A percentile compares a stretch with the other conserved stretches of the same genome.
These are phyloP conservation scores for Erythrocercus mccallii DNA, from an alignment of 2,113 vertebrate genomes.

Conservation along the genomic window DNA sequence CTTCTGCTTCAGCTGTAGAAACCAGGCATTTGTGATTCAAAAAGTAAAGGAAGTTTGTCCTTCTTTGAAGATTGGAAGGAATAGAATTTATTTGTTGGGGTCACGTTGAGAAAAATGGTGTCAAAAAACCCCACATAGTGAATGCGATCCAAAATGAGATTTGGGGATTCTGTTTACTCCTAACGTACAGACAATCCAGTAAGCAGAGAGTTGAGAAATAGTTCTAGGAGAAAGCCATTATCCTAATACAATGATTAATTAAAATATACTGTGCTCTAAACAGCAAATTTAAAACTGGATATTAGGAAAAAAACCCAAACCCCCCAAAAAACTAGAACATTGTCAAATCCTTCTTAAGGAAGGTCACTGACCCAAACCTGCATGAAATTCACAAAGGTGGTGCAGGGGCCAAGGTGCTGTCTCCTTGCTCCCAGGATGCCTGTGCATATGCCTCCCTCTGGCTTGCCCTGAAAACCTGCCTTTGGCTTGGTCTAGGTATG, in stretches of 20 bases:
- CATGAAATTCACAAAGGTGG: background rate
- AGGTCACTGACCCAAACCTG: background rate
- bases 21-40: background rate
- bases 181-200: background rate
- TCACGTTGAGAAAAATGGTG: background rate
- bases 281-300: background rate
- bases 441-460: background rate
- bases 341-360: background rate
- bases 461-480: background rate
- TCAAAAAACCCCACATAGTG: background rate
- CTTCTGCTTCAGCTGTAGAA: background rate
- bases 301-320: background rate
- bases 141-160: background rate
- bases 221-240: background rate
- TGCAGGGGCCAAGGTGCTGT: background rate
- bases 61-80: background rate
- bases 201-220: background rate
- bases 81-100: background rate
- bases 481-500: background rate
- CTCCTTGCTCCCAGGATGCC: background rate
- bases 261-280: background rate
- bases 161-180: background rate
- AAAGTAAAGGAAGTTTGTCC: background rate
- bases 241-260: background rate
- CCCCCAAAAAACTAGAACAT: background rate